phyloP scores from a whole-genome alignment of 37 sponge, comb jelly and placozoan genomes.

The Haliclona indistincta region DNA sequence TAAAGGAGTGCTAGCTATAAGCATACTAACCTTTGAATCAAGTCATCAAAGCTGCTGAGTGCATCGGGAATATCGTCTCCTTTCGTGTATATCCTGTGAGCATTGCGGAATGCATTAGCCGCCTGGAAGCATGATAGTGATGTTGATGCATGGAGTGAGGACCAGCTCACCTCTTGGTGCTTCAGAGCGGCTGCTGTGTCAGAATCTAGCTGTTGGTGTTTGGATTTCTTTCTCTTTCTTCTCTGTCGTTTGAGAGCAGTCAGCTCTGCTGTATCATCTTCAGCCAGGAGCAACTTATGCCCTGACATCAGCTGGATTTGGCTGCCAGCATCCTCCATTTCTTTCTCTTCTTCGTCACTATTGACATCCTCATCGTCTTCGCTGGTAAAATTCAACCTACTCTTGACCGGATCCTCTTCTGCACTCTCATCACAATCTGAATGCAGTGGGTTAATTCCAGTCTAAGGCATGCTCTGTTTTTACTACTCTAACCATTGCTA shows the following conservation, averaged over 20 bases:
- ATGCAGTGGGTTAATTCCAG: not conserved
- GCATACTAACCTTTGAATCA: conserved; percentile 20
- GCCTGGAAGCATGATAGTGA: not conserved
- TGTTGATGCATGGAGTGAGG: not conserved
- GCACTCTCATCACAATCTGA: not conserved
- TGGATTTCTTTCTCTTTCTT: conserved; percentile 32
- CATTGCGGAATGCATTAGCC: conserved; percentile 86
- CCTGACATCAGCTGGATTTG: not conserved
- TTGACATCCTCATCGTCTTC: not conserved
- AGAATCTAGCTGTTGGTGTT: conserved; percentile 1
- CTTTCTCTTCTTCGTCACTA: conserved; percentile 14
- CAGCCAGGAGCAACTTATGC: not conserved
- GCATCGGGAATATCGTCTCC: conserved; percentile 91
- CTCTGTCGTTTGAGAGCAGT: not conserved
- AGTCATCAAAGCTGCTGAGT: conserved; percentile 57
- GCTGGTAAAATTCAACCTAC: not conserved
- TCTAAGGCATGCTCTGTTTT: not conserved
- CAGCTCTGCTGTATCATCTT: not conserved
- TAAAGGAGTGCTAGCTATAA: not conserved
- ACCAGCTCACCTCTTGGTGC: conserved; percentile 47
- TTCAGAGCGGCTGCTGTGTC: conserved; percentile 27
- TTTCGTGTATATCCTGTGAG: conserved; percentile 74
- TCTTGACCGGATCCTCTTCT: not conserved
- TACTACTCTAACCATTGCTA: not conserved
- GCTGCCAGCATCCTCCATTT: not conserved